phyloP scores from a whole-genome alignment of 1,140 invertebrate genomes.

The Macrocentrus cingulum region DNA sequence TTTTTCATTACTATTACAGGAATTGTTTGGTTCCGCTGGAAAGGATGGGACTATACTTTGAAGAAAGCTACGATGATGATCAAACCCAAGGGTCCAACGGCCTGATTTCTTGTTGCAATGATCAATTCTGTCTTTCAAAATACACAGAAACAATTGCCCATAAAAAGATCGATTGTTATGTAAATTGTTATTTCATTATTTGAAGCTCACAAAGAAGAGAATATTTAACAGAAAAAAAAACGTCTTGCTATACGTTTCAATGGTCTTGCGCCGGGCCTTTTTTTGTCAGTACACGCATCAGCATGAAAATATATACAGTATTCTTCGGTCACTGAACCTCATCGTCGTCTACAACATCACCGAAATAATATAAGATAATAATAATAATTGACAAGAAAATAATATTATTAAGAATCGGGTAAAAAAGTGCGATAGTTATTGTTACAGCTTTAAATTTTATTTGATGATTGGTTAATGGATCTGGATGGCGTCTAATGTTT shows the following conservation, averaged over 20 bases:
- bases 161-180: background rate
- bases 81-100: conserved; percentile 71
- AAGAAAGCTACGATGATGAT: conserved; percentile 91
- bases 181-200: background rate
- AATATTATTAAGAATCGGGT: too few species aligned
- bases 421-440: too few species aligned
- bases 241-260: background rate
- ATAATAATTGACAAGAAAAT: background rate
- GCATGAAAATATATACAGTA: conserved; percentile 20
- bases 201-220: conserved; percentile 12
- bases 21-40: conserved; percentile 92
- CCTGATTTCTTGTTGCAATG: too few species aligned
- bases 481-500: too few species aligned
- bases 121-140: too few species aligned
- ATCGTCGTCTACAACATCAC: background rate
- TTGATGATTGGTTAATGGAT: too few species aligned
- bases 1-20: conserved; percentile 66
- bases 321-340: conserved; percentile 9
- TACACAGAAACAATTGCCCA: too few species aligned
- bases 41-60: conserved; percentile 90
- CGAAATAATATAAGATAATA: background rate
- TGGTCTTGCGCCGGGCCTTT: conserved; percentile 9
- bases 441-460: too few species aligned
- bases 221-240: conserved; percentile 18
- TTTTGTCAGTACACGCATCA: conserved; percentile 4